Evolutionary conservation across 2,113 vertebrate genomes (phyloP), one percentile per base, ranked within the genome.

Genomic region (Ammodytes dubius): DNA sequence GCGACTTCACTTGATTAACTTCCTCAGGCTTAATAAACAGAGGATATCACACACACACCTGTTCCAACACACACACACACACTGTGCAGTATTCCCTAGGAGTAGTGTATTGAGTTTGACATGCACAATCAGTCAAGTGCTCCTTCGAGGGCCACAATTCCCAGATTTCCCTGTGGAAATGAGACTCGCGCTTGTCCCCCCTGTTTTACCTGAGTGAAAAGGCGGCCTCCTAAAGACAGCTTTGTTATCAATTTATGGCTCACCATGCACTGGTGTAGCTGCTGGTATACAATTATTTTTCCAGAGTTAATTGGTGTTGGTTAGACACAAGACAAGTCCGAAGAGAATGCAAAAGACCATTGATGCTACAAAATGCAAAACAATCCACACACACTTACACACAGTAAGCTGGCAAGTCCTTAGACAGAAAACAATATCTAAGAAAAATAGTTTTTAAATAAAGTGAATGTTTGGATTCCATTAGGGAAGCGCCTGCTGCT

Each of bases 381-480:
- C 61, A 61, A 39, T 65, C 50, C 1, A 2, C 40, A 56, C 57
- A 39, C 10, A 14, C 56, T 27, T 2, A 27, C 27, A 27, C 27
- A 27, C 27, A 27, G 27, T 4, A 3, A 13, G 17, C 12, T n/a
- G 46, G 14, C 7, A 19, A 15, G 15, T 27, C 13, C 15, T 54
- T 15, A 9, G 68, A 78, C 45, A 47, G 45, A 45, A 59, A 64
- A 67, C 60, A 74, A 45, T 56, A 61, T 57, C 27, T 61, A 35
- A 35, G 74, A 64, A 27, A 65, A 52, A 17, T n/a, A n/a, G n/a
- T n/a, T n/a, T n/a, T n/a, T n/a, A n/a, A n/a, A n/a, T n/a, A n/a
- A n/a, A n/a, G n/a, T n/a, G 6, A 43, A 15, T 71, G 65, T 88
- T 84, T 87, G 72, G 75, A 81, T 87, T 64, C 56, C 45, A 77